Base-by-base conservation (phyloP, 2,888 invertebrate species). In the Nomada ferruginata region DNA sequence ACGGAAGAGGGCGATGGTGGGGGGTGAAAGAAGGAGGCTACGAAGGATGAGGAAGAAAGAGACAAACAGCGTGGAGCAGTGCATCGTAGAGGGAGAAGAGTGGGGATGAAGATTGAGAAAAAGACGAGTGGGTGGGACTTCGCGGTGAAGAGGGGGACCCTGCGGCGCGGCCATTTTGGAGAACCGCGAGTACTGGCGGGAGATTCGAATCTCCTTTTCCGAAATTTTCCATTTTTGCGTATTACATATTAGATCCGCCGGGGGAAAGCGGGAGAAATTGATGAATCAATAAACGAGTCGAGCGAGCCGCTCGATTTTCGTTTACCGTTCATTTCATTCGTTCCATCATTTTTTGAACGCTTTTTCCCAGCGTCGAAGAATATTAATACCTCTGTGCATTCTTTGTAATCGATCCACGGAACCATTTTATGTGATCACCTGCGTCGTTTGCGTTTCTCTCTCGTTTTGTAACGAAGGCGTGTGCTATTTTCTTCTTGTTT, bases 141-240 rank as follows among this genome's bases (percentile, higher is more conserved):
- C 13, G 55, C 36, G 47, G 79, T 47, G 79, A 29, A 60, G 84
- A 75, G 83, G 69, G 77, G 76, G 66, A 76, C 73, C 73, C 44
- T 42, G 68, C 64, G 44, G 61, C 73, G 84, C 89, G 89, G 91
- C 92, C 92, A 92, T 92, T 91, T 92, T 92, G 92, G 92, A 91
- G 92, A 92, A 92, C 91, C 73, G 77, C 70, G 83, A 84, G 82
- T 71, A 71, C 80, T 36, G 60, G 90, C 90, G 90, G 87, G 88
- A 89, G 85, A 89, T 91, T 90, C 79, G 82, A 90, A 89, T 87
- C 80, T 87, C 69, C 53, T 76, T 29, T 69, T 20, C 60, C 44
- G 53, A 64, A 29, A 47, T 64, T 42, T 70, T 76, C 61, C n/a
- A 44, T 61, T 73, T 50, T 18, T 63, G 76, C 61, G 11, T 75